Percentiles rank a stretch among this genome's conserved stretches.
Evolutionary conservation across 1,140 invertebrate species (phyloP).

Genomic region (Ceratosolen fusciceps): DNA sequence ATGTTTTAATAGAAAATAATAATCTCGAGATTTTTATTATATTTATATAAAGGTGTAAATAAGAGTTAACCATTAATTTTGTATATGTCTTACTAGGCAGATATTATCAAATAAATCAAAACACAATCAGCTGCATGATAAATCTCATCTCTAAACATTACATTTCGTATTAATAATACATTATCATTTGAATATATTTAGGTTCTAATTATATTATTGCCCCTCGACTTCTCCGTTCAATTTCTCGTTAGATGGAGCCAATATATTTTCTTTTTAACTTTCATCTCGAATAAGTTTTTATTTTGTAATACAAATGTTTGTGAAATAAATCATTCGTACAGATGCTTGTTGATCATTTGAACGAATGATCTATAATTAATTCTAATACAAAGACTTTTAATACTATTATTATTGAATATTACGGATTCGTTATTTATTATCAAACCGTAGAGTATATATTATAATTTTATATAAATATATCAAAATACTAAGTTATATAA

Average conservation of each 20-base stretch:
- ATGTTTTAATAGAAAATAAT: conserved; percentile 22
- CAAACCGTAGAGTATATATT: no score
- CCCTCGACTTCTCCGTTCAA: neutral
- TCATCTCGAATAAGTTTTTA: no score
- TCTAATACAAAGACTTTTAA: no score
- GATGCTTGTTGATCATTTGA: no score
- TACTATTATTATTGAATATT: no score
- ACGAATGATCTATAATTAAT: no score
- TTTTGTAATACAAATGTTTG: no score
- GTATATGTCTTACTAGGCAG: neutral
- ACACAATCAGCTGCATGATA: conserved; percentile 2
- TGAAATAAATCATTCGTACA: no score
- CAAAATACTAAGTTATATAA: no score
- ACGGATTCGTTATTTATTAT: no score
- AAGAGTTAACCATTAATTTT: conserved; percentile 45
- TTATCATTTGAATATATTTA: neutral
- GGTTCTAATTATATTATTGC: no score
- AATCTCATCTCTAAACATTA: neutral
- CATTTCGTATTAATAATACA: conserved; percentile 24
- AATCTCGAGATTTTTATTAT: conserved; percentile 43
- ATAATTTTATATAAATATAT: no score
- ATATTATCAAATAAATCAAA: neutral
- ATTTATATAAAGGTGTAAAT: conserved; percentile 2
- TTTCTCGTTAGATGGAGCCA: conserved; percentile 11
- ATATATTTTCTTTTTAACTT: neutral